phyloP scores from a whole-genome alignment of 2,797 vertebrate species.

The Acrocephalus scirpaceus region DNA sequence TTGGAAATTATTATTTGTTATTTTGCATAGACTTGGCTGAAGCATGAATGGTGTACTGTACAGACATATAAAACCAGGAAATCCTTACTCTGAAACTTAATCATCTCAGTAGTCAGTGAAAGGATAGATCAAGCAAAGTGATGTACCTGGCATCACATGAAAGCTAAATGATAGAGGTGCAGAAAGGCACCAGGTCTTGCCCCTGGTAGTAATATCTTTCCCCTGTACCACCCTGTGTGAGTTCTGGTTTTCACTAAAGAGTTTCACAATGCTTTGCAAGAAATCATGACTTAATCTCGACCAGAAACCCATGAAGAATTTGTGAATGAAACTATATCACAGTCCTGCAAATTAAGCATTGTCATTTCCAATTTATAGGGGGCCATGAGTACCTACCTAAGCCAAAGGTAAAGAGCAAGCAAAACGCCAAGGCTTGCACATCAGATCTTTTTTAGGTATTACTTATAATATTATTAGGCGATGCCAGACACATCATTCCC shows the following conservation, averaged over 20 bases:
- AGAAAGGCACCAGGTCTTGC: neutral
- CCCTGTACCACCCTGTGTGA: neutral
- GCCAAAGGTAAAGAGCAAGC: neutral
- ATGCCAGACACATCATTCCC: neutral
- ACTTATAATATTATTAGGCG: neutral
- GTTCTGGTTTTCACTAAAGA: neutral
- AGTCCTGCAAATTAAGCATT: neutral
- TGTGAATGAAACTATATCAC: neutral
- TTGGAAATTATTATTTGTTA: conserved; percentile 6
- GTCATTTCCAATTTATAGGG: neutral
- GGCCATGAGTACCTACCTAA: neutral
- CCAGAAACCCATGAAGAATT: neutral
- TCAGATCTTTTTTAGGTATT: neutral
- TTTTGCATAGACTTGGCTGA: neutral
- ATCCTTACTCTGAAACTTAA: neutral
- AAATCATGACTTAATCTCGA: neutral
- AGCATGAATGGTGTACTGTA: neutral
- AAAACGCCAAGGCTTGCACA: neutral
- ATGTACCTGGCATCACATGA: neutral
- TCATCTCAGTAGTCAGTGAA: neutral
- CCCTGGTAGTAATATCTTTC: neutral
- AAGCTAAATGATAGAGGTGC: neutral
- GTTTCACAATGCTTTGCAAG: neutral
- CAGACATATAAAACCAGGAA: neutral
- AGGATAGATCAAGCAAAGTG: neutral